These are phyloP conservation scores for Xiphophorus maculatus DNA, from an alignment of 2,113 vertebrate genomes.

Conservation along the genomic window DNA sequence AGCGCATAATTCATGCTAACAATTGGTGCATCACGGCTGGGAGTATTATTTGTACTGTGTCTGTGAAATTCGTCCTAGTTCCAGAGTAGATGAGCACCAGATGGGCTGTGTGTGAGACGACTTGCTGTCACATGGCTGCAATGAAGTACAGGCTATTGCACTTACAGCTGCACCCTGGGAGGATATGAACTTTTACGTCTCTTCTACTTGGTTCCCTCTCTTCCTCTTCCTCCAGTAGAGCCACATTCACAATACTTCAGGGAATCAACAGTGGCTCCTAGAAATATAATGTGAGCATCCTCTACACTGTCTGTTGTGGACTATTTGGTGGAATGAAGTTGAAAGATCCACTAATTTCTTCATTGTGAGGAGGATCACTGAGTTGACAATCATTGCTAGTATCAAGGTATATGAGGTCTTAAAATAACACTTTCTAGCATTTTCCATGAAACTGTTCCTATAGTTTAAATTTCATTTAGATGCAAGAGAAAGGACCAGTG, in stretches of 20 bases:
- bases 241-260: not conserved
- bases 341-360: conserved; percentile 16
- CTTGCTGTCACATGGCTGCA: conserved; percentile 26
- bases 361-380: too few species aligned
- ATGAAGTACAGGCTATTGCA: conserved; percentile 19
- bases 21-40: not conserved
- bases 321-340: not conserved
- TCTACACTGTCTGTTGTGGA: conserved; percentile 10
- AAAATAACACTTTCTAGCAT: not conserved
- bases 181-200: conserved; percentile 15
- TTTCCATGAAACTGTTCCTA: not conserved
- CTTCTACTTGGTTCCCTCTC: not conserved
- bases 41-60: conserved; percentile 8
- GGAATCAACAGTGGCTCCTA: conserved; percentile 10
- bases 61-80: not conserved
- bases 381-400: too few species aligned
- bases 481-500: not conserved
- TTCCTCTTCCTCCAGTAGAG: conserved; percentile 18
- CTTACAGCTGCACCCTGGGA: conserved; percentile 23
- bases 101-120: conserved; percentile 43
- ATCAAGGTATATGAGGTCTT: not conserved
- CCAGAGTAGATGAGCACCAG: conserved; percentile 31
- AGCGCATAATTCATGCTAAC: not conserved
- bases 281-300: conserved; percentile 17
- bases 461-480: not conserved